Evolutionary conservation across 1,140 invertebrate species (phyloP).

Genomic region (Glossosoma conforme): DNA sequence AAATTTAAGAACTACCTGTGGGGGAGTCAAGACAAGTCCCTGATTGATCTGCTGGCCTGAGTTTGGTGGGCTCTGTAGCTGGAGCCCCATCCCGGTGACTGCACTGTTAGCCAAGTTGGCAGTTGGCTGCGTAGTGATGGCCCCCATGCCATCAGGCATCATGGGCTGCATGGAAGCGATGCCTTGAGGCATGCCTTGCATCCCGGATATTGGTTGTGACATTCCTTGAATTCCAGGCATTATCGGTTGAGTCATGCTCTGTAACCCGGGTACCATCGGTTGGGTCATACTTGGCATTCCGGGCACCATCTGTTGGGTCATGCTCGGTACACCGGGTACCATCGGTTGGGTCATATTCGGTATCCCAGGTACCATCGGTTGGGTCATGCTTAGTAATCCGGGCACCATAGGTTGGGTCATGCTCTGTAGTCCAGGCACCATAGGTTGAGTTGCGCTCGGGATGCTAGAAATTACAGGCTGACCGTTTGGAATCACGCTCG

Average conservation of each 20-base stretch:
- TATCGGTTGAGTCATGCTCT: slow-evolving; percentile 21
- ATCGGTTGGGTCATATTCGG: slow-evolving; percentile 8
- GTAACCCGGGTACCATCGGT: slow-evolving; percentile 16
- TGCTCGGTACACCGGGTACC: not conserved
- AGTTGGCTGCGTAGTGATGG: slow-evolving; percentile 13
- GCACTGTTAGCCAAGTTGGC: slow-evolving; percentile 7
- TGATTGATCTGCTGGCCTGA: too few relatives aligned
- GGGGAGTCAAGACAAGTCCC: too few relatives aligned
- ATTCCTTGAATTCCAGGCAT: slow-evolving; percentile 24
- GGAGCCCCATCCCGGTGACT: not conserved
- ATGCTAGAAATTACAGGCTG: too few relatives aligned
- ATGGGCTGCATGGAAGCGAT: slow-evolving; percentile 30
- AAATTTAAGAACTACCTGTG: too few relatives aligned
- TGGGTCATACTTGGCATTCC: slow-evolving; percentile 9
- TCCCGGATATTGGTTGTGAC: too few relatives aligned
- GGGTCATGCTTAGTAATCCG: slow-evolving; percentile 19
- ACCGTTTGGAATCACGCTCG: too few relatives aligned
- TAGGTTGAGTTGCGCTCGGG: slow-evolving; percentile 29
- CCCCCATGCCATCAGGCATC: slow-evolving; percentile 12
- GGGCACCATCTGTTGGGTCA: slow-evolving; percentile 23
- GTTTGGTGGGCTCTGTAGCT: slow-evolving; percentile 11
- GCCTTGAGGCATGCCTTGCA: too few relatives aligned
- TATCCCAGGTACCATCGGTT: slow-evolving; percentile 26
- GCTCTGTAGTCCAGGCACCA: slow-evolving; percentile 23
- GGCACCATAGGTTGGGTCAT: slow-evolving; percentile 19